These are phyloP conservation scores for Protodeltote pygarga DNA, from an alignment of 2,888 invertebrate species.

Conservation along the genomic window DNA sequence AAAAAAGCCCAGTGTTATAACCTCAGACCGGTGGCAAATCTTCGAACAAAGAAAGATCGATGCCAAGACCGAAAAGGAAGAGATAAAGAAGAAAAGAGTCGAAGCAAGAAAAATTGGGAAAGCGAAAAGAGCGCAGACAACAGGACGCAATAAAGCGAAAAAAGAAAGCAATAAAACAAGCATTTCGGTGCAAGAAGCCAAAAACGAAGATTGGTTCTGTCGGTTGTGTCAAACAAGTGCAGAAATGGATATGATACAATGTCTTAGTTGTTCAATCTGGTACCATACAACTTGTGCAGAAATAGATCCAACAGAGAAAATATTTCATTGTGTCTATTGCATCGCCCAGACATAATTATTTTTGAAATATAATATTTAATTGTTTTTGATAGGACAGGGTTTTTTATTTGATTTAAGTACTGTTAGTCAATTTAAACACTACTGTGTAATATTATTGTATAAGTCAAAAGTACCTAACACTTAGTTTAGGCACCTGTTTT, in stretches of 20 bases:
- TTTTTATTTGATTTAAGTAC: too few relatives aligned
- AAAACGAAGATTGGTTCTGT: not conserved
- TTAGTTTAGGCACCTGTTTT: not conserved
- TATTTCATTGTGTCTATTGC: slow-evolving; percentile 3
- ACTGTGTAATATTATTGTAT: not conserved
- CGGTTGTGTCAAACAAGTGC: too few relatives aligned
- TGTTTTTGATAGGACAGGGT: too few relatives aligned
- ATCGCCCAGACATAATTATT: not conserved
- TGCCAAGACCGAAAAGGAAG: slow-evolving; percentile 1
- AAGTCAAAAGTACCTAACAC: slow-evolving; percentile 1
- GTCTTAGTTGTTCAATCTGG: too few relatives aligned
- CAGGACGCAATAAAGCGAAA: slow-evolving; percentile 2
- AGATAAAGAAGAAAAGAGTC: slow-evolving; percentile 1
- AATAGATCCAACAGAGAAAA: too few relatives aligned
- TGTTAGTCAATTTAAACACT: too few relatives aligned
- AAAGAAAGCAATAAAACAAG: slow-evolving; percentile 5
- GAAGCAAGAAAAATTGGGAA: slow-evolving; percentile 1
- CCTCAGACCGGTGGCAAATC: slow-evolving; percentile 1
- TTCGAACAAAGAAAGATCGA: not conserved
- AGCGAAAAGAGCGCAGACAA: not conserved
- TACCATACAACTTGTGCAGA: too few relatives aligned
- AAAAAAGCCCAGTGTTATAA: slow-evolving; percentile 1
- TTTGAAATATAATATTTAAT: too few relatives aligned
- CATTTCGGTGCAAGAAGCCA: not conserved
- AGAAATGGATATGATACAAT: too few relatives aligned